These are phyloP conservation scores for Cylindroiulus punctatus DNA, from an alignment of 2,888 invertebrate species.

Conservation along the genomic window DNA sequence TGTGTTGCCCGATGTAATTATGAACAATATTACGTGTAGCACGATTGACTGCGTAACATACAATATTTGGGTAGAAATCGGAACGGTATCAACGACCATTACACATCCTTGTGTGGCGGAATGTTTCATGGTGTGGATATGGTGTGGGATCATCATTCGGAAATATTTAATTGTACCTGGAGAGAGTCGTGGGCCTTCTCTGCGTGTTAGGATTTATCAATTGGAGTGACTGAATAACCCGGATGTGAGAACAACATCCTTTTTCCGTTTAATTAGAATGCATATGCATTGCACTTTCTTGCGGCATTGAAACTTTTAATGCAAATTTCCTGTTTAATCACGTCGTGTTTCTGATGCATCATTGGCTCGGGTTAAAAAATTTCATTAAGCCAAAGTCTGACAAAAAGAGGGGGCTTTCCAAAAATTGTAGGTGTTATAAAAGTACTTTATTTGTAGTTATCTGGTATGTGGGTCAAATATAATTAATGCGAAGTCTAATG, in stretches of 20 bases:
- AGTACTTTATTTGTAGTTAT: too few relatives aligned
- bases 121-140: neutral
- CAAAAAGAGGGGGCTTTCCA: too few relatives aligned
- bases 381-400: neutral
- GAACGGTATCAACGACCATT: too few relatives aligned
- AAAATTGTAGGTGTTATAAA: too few relatives aligned
- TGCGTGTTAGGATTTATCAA: neutral
- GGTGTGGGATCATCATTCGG: neutral
- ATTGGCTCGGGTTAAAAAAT: neutral
- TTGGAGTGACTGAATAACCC: neutral
- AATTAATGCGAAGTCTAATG: too few relatives aligned
- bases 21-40: too few relatives aligned
- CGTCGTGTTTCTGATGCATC: neutral
- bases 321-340: neutral
- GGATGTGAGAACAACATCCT: constrained; percentile 24
- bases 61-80: neutral
- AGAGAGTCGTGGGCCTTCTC: neutral
- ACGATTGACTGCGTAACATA: too few relatives aligned
- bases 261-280: neutral
- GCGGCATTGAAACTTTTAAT: neutral
- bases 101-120: neutral
- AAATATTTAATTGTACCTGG: neutral
- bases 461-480: too few relatives aligned
- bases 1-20: too few relatives aligned
- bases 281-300: neutral